Conservation (phyloP, 2,113 vertebrate genomes). For the Dascyllus trimaculatus region DNA sequence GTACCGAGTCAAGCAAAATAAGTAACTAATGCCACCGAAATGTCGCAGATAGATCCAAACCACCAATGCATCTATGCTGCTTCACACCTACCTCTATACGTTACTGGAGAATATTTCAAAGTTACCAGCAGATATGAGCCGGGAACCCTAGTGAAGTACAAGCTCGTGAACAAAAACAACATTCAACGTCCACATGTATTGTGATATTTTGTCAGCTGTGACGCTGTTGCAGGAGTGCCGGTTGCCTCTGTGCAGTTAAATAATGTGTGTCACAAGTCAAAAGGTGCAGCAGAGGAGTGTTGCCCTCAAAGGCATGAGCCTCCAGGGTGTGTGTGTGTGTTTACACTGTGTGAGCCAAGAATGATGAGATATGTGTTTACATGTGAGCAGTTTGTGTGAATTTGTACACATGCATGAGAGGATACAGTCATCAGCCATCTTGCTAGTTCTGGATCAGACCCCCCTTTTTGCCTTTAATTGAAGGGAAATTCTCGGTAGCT, state of each 20-base stretch:
- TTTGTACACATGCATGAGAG: too few relatives aligned
- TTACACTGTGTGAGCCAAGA: not conserved
- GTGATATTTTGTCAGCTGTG: conserved; percentile 4
- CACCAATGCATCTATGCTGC: not conserved
- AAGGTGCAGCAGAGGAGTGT: not conserved
- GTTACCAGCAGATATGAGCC: not conserved
- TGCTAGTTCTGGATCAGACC: too few relatives aligned
- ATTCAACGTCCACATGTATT: not conserved
- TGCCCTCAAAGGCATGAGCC: conserved; percentile 1
- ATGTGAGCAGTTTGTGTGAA: not conserved
- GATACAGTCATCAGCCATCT: too few relatives aligned
- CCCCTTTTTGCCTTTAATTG: too few relatives aligned
- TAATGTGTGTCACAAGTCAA: conserved; percentile 11
- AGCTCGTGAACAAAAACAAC: not conserved
- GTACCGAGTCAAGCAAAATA: not conserved
- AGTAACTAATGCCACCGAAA: not conserved
- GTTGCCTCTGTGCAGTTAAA: not conserved
- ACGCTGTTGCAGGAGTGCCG: not conserved
- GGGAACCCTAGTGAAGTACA: not conserved
- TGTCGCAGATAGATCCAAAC: too few relatives aligned
- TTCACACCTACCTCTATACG: not conserved
- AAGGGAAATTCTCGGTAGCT: too few relatives aligned
- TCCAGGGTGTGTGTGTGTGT: conserved; percentile 20
- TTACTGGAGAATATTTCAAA: too few relatives aligned
- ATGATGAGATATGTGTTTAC: conserved; percentile 15